A percentile compares a stretch with the other conserved stretches of the same genome.
Evolutionary conservation across 2,888 invertebrate genomes (phyloP).

Genomic region (Incurvaria masculella): DNA sequence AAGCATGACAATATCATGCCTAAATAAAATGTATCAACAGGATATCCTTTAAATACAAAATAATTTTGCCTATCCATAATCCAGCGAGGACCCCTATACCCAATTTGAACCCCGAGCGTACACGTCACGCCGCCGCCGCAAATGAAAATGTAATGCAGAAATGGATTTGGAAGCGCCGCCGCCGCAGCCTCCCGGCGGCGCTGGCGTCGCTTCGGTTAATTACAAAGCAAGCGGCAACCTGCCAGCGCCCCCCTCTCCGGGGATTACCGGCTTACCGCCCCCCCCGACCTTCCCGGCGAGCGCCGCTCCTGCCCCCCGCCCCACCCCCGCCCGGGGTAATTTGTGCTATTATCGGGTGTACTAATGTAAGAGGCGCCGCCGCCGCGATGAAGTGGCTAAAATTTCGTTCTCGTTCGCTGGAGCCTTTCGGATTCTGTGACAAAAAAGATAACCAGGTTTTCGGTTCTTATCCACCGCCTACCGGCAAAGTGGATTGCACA

Average conservation of each 20-base stretch:
- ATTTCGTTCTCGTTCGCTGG: too few species aligned
- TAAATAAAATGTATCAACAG: too few species aligned
- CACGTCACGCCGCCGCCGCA: conserved; percentile 28
- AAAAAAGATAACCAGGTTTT: too few species aligned
- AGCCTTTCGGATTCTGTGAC: too few species aligned
- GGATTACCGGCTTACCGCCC: conserved; percentile 56
- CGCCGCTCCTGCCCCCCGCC: conserved; percentile 27
- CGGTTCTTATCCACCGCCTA: too few species aligned
- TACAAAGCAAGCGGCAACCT: conserved; percentile 59
- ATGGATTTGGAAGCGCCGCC: conserved; percentile 52
- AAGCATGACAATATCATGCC: too few species aligned
- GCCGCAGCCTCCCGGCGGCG: too few species aligned
- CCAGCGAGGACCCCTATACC: too few species aligned
- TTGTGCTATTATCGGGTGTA: conserved; percentile 57
- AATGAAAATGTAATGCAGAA: conserved; percentile 59
- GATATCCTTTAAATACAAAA: too few species aligned
- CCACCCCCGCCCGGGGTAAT: conserved; percentile 53
- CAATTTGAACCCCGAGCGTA: too few species aligned
- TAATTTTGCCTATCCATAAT: too few species aligned
- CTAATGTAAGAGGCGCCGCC: conserved; percentile 57
- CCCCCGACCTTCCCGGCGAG: conserved; percentile 21
- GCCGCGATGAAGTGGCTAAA: conserved; percentile 55
- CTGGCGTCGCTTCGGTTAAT: conserved; percentile 56
- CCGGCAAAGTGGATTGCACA: too few species aligned
- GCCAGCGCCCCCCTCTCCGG: conserved; percentile 35